A percentile compares a stretch with the other conserved stretches of the same genome.
Evolutionary conservation across 2,797 vertebrate species (phyloP).

Genomic region (Calcarius lapponicus): DNA sequence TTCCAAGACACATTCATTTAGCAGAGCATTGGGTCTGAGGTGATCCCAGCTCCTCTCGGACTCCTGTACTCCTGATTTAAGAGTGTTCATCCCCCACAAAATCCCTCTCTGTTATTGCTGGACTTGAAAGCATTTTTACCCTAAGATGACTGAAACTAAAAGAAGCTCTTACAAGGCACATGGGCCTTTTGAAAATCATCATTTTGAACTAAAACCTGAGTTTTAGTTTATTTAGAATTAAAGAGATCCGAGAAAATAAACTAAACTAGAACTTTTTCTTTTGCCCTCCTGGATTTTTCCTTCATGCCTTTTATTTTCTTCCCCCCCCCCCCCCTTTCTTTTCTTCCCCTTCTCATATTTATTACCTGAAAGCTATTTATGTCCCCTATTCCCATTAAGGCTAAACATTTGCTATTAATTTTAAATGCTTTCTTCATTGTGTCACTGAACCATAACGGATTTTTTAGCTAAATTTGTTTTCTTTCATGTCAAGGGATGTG

Average conservation of each 20-base stretch:
- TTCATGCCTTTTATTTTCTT: background rate
- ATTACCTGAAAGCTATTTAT: background rate
- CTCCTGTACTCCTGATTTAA: background rate
- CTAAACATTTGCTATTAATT: background rate
- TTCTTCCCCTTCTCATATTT: background rate
- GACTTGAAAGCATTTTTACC: background rate
- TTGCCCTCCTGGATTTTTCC: background rate
- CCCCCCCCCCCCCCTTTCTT: fast-evolving
- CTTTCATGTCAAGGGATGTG: background rate
- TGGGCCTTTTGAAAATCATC: background rate
- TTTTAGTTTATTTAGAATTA: background rate
- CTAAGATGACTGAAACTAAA: background rate
- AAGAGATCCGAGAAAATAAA: background rate
- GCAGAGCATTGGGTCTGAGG: background rate
- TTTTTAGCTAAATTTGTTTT: conserved; percentile 12
- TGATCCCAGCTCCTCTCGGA: background rate
- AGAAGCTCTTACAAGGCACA: background rate
- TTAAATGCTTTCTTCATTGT: background rate
- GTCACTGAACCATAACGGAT: background rate
- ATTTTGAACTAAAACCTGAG: background rate
- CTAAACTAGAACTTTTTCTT: background rate
- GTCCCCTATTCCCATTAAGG: background rate
- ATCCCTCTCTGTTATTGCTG: background rate
- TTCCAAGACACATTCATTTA: background rate
- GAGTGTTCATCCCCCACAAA: background rate